A percentile compares a stretch with the other conserved stretches of the same genome.
Evolutionary conservation across 2,113 vertebrate species (phyloP).

Genomic region (Peromyscus leucopus): DNA sequence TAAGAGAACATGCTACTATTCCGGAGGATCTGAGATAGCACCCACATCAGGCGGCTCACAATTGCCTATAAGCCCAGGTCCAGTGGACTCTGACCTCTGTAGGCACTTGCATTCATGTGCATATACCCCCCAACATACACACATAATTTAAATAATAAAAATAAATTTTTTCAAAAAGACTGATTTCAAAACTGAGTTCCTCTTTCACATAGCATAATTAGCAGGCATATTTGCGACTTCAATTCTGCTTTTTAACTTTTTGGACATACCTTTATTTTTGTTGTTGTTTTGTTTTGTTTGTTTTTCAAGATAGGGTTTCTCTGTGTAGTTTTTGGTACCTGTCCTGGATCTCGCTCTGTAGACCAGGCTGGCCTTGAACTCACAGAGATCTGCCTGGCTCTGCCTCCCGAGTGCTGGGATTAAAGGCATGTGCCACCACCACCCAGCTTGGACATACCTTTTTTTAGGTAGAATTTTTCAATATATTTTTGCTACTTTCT

Average conservation of each 20-base stretch:
- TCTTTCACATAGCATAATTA: slow-evolving; percentile 81
- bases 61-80: not conserved
- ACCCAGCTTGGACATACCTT: not conserved
- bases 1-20: not conserved
- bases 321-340: too few species aligned
- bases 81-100: not conserved
- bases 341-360: too few species aligned
- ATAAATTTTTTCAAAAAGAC: slow-evolving; percentile 48
- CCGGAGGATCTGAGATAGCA: not conserved
- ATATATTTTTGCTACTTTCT: not conserved
- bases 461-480: slow-evolving; percentile 48
- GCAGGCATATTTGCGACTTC: slow-evolving; percentile 83
- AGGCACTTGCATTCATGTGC: not conserved
- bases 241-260: slow-evolving; percentile 71
- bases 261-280: not conserved
- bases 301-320: not conserved
- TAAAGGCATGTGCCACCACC: too few species aligned
- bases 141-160: not conserved
- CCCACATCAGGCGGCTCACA: not conserved
- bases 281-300: not conserved
- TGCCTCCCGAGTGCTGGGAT: too few species aligned
- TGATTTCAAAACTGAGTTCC: slow-evolving; percentile 84
- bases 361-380: too few species aligned
- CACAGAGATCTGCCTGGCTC: too few species aligned
- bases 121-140: not conserved